phyloP scores from a whole-genome alignment of 2,797 vertebrate genomes.

The Sebastes itinus region DNA sequence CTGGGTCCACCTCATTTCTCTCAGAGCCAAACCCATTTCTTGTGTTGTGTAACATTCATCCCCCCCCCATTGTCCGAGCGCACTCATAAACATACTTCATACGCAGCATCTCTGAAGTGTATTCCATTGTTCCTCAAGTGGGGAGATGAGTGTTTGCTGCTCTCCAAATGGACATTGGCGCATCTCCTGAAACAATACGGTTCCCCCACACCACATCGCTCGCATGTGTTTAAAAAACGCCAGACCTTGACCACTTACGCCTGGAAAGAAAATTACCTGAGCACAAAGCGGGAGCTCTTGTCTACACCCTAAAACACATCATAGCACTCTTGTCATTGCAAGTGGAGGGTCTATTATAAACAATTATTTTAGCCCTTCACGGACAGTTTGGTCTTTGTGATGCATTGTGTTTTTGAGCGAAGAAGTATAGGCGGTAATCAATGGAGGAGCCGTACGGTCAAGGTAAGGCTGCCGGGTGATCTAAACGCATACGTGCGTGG shows the following conservation, averaged over 20 bases:
- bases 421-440: slow-evolving; percentile 86
- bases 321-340: slow-evolving; percentile 89
- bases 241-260: slow-evolving; percentile 91
- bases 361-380: slow-evolving; percentile 92
- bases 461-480: slow-evolving; percentile 73
- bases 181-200: slow-evolving; percentile 93
- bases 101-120: slow-evolving; percentile 90
- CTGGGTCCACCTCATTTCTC: slow-evolving; percentile 64
- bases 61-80: slow-evolving; percentile 65
- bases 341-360: slow-evolving; percentile 94
- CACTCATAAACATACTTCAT: slow-evolving; percentile 81
- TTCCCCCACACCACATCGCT: slow-evolving; percentile 88
- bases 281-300: slow-evolving; percentile 90
- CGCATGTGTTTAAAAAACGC: slow-evolving; percentile 88
- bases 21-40: slow-evolving; percentile 70
- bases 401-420: slow-evolving; percentile 87
- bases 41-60: slow-evolving; percentile 76
- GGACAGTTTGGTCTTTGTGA: slow-evolving; percentile 91
- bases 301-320: slow-evolving; percentile 85
- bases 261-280: slow-evolving; percentile 91
- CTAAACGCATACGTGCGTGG: slow-evolving; percentile 49
- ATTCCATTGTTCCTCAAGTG: slow-evolving; percentile 97
- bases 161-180: slow-evolving; percentile 92
- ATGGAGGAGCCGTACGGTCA: slow-evolving; percentile 84
- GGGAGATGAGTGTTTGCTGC: slow-evolving; percentile 92